phyloP scores from a whole-genome alignment of 2,888 invertebrate genomes.

The Idaea aversata region DNA sequence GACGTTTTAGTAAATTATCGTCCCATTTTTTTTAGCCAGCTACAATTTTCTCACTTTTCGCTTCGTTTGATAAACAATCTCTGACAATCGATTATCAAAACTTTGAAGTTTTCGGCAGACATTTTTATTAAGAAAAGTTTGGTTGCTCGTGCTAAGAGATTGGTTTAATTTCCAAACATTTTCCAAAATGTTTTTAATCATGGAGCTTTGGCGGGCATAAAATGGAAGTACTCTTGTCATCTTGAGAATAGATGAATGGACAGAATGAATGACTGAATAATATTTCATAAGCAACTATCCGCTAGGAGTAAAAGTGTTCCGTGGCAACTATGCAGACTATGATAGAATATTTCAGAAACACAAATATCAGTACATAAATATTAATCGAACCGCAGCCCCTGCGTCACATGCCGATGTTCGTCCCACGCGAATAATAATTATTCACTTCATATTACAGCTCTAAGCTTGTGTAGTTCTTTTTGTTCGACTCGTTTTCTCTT shows the following conservation, averaged over 20 bases:
- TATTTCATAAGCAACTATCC: no score
- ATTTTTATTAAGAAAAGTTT: background rate
- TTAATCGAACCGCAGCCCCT: no score
- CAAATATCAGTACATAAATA: no score
- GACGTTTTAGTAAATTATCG: background rate
- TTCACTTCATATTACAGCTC: background rate
- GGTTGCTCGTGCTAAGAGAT: background rate
- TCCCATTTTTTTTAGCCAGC: background rate
- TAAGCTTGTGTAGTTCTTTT: background rate
- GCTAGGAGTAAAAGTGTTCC: no score
- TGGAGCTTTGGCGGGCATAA: no score
- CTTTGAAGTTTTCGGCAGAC: background rate
- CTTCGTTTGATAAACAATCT: slow-evolving; percentile 13
- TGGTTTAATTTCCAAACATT: background rate
- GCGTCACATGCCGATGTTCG: no score
- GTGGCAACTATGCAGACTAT: no score
- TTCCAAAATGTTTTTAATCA: background rate
- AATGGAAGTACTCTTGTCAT: no score
- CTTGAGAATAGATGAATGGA: no score
- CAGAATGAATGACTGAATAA: no score
- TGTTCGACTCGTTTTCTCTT: background rate
- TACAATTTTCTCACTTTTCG: slow-evolving; percentile 2
- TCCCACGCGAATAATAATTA: no score
- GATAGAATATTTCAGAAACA: no score
- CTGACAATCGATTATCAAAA: background rate